Evolutionary conservation across 1,140 invertebrate genomes (phyloP), one percentile per base, ranked within the genome.

Genomic region (Plutomurus gul): DNA sequence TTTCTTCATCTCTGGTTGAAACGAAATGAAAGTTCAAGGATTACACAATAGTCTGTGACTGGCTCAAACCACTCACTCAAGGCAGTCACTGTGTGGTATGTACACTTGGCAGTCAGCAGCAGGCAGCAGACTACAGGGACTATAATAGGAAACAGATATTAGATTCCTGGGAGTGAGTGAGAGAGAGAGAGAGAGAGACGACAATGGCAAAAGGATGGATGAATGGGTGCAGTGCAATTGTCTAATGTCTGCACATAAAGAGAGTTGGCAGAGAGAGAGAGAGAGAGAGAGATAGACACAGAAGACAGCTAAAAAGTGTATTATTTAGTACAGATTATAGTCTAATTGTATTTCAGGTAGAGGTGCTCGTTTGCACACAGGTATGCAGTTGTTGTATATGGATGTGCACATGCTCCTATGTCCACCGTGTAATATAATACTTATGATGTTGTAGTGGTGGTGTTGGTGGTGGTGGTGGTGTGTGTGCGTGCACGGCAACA

Each of bases 11-110:
- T 60, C 22, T 33, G 16, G n/a, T n/a, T n/a, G n/a, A n/a, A n/a
- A n/a, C 25, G 25, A 65, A 33, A 33, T 65, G 30, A 65, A 65
- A 65, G 56, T 65, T 65, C 56, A 65, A 65, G 56, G 56, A 65
- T 65, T 65, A n/a, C n/a, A n/a, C n/a, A n/a, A n/a, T n/a, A 65
- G 25, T 33, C 56, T 65, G 13, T 16, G 18, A 30, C 56, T 27
- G 30, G 56, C 27, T 65, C 56, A 65, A 27, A n/a, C 27, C 27
- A n/a, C 56, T 36, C 16, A 13, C 16, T 65, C n/a, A n/a, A n/a
- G n/a, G n/a, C n/a, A n/a, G n/a, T n/a, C n/a, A n/a, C n/a, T n/a
- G n/a, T n/a, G n/a, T n/a, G n/a, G n/a, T n/a, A n/a, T n/a, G n/a
- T n/a, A n/a, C n/a, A n/a, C n/a, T n/a, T n/a, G n/a, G n/a, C n/a